phyloP scores from a whole-genome alignment of 2,888 invertebrate genomes.

The Melieria picta region DNA sequence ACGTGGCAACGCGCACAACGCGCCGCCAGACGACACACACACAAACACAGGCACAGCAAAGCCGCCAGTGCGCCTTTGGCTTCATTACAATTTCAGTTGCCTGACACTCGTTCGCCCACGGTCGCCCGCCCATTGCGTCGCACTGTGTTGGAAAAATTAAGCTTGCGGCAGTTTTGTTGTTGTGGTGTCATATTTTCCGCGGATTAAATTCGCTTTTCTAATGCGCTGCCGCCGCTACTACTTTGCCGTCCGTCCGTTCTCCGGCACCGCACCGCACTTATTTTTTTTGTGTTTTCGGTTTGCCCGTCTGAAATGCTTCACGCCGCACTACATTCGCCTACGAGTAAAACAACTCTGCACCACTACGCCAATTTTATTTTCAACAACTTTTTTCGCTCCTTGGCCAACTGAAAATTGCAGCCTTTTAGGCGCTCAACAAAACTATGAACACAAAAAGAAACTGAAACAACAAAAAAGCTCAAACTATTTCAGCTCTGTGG shows the following conservation, averaged over 20 bases:
- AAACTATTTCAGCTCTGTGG: background rate
- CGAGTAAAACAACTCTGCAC: background rate
- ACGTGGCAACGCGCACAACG: too few relatives aligned
- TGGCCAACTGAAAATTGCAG: conserved; percentile 34
- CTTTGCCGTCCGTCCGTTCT: background rate
- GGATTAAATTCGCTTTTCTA: conserved; percentile 54
- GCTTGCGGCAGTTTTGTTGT: background rate
- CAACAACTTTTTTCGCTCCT: background rate
- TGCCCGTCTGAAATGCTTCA: too few relatives aligned
- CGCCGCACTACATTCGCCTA: too few relatives aligned
- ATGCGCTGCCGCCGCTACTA: conserved; percentile 32
- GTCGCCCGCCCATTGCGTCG: background rate
- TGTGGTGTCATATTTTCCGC: conserved; percentile 58
- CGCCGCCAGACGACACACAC: too few relatives aligned
- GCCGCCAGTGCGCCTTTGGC: background rate
- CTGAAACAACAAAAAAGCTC: background rate
- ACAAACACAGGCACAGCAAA: too few relatives aligned
- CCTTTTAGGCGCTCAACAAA: conserved; percentile 36
- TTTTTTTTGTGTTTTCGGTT: too few relatives aligned
- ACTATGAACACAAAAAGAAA: conserved; percentile 20
- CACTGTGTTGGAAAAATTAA: background rate
- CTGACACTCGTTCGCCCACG: background rate
- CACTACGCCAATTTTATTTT: background rate
- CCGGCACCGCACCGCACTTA: too few relatives aligned
- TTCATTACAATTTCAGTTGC: conserved; percentile 14